A percentile compares a stretch with the other conserved stretches of the same genome.
Conservation (phyloP, 2,888 invertebrate species). For the Noctua fimbriata region DNA sequence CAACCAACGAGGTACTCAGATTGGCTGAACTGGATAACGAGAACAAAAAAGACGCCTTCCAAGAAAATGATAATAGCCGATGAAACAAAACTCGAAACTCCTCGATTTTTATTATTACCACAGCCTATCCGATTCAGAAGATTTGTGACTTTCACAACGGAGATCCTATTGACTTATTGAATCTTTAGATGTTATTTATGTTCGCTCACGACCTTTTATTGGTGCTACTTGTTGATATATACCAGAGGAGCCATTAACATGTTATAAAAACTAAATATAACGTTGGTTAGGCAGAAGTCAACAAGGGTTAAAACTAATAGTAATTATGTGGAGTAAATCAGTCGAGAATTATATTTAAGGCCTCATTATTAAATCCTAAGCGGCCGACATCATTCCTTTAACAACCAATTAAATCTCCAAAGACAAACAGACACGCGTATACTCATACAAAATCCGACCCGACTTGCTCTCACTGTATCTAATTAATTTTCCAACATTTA, state of each 20-base stretch:
- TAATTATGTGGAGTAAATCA: not conserved
- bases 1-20: too few relatives aligned
- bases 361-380: slow-evolving; percentile 29
- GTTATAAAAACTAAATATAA: slow-evolving; percentile 7
- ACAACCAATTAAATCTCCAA: slow-evolving; percentile 55
- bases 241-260: slow-evolving; percentile 20
- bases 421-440: slow-evolving; percentile 52
- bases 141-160: slow-evolving; percentile 47
- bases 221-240: slow-evolving; percentile 48
- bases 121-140: slow-evolving; percentile 38
- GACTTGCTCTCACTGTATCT: slow-evolving; percentile 50
- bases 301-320: not conserved
- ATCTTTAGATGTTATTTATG: slow-evolving; percentile 51
- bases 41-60: not conserved
- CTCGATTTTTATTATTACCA: slow-evolving; percentile 26
- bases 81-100: slow-evolving; percentile 2
- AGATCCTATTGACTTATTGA: slow-evolving; percentile 45
- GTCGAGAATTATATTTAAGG: not conserved
- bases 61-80: slow-evolving; percentile 13
- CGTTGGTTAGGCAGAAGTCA: not conserved
- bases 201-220: slow-evolving; percentile 31
- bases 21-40: not conserved
- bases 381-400: slow-evolving; percentile 40
- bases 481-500: slow-evolving; percentile 69
- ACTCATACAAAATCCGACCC: slow-evolving; percentile 55